Conservation (phyloP, 92 coral and sea anemone genomes). For the Hydrozoanthus gracilis region DNA sequence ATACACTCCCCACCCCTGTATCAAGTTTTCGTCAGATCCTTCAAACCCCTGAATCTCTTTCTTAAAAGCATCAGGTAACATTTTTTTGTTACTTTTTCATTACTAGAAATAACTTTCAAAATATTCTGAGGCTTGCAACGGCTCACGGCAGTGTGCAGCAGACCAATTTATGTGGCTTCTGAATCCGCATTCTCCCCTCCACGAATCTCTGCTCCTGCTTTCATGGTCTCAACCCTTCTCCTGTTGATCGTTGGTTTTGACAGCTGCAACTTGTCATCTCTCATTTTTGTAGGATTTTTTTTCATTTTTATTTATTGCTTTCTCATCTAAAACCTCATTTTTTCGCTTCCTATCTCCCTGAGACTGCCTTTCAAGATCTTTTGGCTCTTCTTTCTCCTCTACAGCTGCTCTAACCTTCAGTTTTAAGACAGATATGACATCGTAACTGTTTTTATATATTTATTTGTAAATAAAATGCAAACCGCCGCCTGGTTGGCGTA, state of each 20-base stretch:
- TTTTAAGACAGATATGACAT: too few relatives aligned
- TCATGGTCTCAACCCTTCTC: conserved; percentile 10
- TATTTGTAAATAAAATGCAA: too few relatives aligned
- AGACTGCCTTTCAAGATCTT: too few relatives aligned
- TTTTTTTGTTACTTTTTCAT: conserved; percentile 48
- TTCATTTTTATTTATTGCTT: background rate
- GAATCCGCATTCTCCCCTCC: conserved; percentile 29
- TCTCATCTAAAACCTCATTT: background rate
- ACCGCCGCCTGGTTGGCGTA: too few relatives aligned
- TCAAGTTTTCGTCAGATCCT: conserved; percentile 42
- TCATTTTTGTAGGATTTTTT: conserved; percentile 6
- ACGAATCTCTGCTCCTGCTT: conserved; percentile 33
- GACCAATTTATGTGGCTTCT: conserved; percentile 49
- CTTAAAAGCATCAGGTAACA: conserved; percentile 50
- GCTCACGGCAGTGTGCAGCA: conserved; percentile 10
- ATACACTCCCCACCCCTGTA: conserved; percentile 41
- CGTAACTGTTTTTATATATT: too few relatives aligned
- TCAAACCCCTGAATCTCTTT: conserved; percentile 39
- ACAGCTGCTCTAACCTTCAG: too few relatives aligned
- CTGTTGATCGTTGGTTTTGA: conserved; percentile 19
- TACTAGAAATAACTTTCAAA: conserved; percentile 27
- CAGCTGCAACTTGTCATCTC: conserved; percentile 3
- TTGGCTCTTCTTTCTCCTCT: too few relatives aligned
- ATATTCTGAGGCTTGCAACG: conserved; percentile 22
- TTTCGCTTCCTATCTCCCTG: background rate